Conservation (phyloP, 2,113 vertebrate species). For the Tiliqua scincoides region DNA sequence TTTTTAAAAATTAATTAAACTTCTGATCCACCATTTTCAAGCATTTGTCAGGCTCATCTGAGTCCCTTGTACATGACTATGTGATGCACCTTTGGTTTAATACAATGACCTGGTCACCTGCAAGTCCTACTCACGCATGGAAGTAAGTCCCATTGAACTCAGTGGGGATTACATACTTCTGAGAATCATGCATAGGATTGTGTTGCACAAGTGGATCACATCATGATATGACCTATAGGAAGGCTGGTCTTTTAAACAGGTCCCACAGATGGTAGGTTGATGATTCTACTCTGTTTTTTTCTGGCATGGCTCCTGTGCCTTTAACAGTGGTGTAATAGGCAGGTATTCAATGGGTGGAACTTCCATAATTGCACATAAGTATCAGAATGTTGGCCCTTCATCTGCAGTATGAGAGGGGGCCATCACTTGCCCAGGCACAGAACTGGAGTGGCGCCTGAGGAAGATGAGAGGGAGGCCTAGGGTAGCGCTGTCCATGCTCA, state of each 20-base stretch:
- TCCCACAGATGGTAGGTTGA: not conserved
- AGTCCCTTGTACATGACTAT: not conserved
- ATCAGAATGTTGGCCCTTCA: not conserved
- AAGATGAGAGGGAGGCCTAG: no score
- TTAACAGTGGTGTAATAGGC: not conserved
- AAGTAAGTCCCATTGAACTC: no score
- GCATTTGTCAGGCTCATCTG: not conserved
- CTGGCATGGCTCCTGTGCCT: not conserved
- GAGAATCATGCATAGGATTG: no score
- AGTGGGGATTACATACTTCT: no score
- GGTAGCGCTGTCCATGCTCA: no score
- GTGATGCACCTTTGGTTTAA: not conserved
- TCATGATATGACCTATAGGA: no score
- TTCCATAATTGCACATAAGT: not conserved
- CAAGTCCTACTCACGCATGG: no score
- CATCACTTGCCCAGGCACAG: no score
- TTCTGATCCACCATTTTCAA: not conserved
- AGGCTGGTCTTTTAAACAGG: not conserved
- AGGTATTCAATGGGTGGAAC: not conserved
- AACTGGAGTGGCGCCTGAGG: no score
- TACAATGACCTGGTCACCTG: not conserved
- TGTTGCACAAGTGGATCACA: no score
- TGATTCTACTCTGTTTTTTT: not conserved
- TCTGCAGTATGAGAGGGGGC: no score
- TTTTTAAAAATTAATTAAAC: not conserved